Evolutionary conservation across 2,797 vertebrate genomes (phyloP), one percentile per base, ranked within the genome.

Genomic region (Odontamblyopus lacepedii): DNA sequence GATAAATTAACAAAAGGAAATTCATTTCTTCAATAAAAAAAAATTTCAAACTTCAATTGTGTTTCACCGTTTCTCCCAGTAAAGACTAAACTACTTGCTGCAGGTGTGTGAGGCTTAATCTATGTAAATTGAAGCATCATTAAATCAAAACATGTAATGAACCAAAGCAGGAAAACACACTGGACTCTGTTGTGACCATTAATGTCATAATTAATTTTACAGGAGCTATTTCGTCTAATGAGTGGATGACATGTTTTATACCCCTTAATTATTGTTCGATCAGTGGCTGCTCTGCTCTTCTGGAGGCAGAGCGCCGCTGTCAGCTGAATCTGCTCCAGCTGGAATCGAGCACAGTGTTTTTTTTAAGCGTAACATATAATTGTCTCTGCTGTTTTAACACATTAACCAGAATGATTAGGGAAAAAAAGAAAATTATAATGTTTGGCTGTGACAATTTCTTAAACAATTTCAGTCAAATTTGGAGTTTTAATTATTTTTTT

Each of bases 181-280:
- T 64, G 70, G 70, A 71, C 71, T 87, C 71, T 74, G 81, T 81
- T 85, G 81, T 80, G 89, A 68, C 91, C 85, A 92, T 95, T 95
- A 95, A 90, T 88, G 90, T 89, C 93, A 92, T 82, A 75, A 32
- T n/a, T 94, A 90, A 95, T 93, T 93, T 83, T 83, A 94, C 93
- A 92, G 88, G 78, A 88, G 82, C 84, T 85, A 91, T 91, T 95
- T 91, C 86, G 80, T 78, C 80, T 91, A 92, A 91, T 93, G 82
- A 75, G 83, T 78, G 78, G 79, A 82, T 94, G 90, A 91, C 90
- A 90, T 93, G 88, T 77, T 95, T 94, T 95, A 94, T 95, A 93
- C 90, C 88, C 92, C 92, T 94, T 95, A 94, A 95, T 95, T 95
- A 94, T 89, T 80, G 87, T 85, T 83, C 91, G 88, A 91, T 94